Evolutionary conservation across 2,113 vertebrate species (phyloP), one percentile per base, ranked within the genome.

Genomic region (Chaetorhynchus papuensis): DNA sequence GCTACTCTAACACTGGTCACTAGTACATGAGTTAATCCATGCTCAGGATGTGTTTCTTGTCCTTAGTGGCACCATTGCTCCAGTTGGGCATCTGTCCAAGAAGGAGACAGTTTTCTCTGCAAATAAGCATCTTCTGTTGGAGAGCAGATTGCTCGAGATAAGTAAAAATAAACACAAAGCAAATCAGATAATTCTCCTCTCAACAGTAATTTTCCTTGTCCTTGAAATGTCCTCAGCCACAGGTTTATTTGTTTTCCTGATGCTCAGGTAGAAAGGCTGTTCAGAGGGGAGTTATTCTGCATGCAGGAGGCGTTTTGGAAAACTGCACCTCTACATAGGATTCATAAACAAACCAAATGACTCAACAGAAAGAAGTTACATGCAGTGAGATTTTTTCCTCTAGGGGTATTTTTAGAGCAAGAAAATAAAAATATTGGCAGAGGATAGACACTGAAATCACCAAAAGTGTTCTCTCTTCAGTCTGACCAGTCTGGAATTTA

Each of bases 101-200:
- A 39, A 91, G 87, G 56, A 95, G 93, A 92, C 69, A 57, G 72
- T 47, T 71, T 72, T 89, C 76, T 66, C 87, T 87, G 65, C 87
- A 95, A 89, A 94, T 91, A 92, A 95, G 87, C 87, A 65, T 91
- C 94, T 95, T 89, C 93, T 82, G 72, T 69, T 69, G 91, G 81
- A 87, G 81, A 96, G 53, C 93, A 95, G 87, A 94, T 95, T 96
- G 93, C 69, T 84, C 4, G 57, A 94, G 85, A 60, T 20, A 91
- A 95, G 91, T 82, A 91, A 96, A 96, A 97, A 92, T 94, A 94
- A 95, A 92, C 91, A 96, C 0, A 0, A 76, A 94, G 17, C 70
- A 93, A 84, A 96, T 93, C 80, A 96, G 94, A 84, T 93, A 54
- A 81, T 87, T 96, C 70, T 94, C 39, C 39, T 75, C 66, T 31